Percentiles rank a stretch among this genome's conserved stretches.
phyloP scores from a whole-genome alignment of 2,113 vertebrate genomes.

The Oncorhynchus gorbuscha region DNA sequence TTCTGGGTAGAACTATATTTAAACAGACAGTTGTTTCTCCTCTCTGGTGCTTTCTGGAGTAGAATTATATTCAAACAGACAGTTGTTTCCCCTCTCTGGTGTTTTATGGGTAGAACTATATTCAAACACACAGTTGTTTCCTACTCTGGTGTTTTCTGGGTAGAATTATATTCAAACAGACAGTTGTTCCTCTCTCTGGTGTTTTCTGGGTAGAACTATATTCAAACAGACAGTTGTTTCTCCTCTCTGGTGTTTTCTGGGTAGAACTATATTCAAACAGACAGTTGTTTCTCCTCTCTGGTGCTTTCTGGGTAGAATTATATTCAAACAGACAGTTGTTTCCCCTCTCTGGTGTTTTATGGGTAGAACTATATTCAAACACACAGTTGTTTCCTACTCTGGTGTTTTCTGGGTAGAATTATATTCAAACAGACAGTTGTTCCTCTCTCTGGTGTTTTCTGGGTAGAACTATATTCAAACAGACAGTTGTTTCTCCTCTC shows the following conservation, averaged over 20 bases:
- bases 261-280: conserved; percentile 22
- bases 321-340: background rate
- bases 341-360: conserved; percentile 1
- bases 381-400: background rate
- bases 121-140: too few species aligned
- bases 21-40: background rate
- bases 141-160: too few species aligned
- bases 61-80: too few species aligned
- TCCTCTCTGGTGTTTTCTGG: conserved; percentile 11
- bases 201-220: too few species aligned
- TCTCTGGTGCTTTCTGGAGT: too few species aligned
- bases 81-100: background rate
- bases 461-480: conserved; percentile 24
- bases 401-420: conserved; percentile 27
- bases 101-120: too few species aligned
- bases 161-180: too few species aligned
- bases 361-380: conserved; percentile 3
- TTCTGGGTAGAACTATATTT: background rate
- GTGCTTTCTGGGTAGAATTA: conserved; percentile 25
- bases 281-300: background rate
- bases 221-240: too few species aligned
- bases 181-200: too few species aligned
- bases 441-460: conserved; percentile 8
- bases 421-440: background rate
- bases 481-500: background rate